Conservation (phyloP, 1,140 invertebrate genomes). For the Gonatopus flavifemur region DNA sequence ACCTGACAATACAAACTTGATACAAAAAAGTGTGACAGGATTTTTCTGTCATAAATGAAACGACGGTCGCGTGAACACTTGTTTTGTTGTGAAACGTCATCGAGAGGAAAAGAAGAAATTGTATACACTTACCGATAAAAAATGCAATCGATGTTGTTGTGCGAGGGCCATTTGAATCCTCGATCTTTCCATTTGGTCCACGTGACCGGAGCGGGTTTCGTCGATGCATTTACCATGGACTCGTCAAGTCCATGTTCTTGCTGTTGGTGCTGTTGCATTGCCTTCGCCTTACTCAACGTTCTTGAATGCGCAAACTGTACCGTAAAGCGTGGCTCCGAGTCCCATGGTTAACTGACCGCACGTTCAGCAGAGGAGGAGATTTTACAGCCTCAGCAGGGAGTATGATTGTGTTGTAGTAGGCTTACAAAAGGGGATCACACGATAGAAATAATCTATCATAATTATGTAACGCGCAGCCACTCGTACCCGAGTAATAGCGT, state of each 20-base stretch:
- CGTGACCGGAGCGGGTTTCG: constrained; percentile 1
- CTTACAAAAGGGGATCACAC: constrained; percentile 22
- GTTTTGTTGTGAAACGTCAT: background rate
- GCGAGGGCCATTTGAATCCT: constrained; percentile 26
- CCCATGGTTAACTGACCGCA: constrained; percentile 36
- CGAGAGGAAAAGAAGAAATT: background rate
- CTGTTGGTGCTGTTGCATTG: no score
- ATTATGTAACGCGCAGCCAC: constrained; percentile 33
- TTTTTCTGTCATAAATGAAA: no score
- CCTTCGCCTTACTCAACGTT: no score
- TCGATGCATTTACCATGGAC: constrained; percentile 8
- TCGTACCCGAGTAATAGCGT: no score
- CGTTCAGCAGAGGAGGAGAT: constrained; percentile 24
- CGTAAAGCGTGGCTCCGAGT: constrained; percentile 12
- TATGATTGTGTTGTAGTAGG: no score
- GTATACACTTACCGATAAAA: constrained; percentile 45
- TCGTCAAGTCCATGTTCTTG: no score
- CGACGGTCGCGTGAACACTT: no score
- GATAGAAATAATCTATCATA: constrained; percentile 37
- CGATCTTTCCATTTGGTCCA: constrained; percentile 29
- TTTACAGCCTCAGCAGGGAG: constrained; percentile 5
- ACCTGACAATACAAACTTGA: no score
- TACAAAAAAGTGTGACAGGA: no score
- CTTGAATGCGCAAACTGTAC: constrained; percentile 31
- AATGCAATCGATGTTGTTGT: constrained; percentile 39